These are phyloP conservation scores for Pluvianellus socialis DNA, from an alignment of 2,113 vertebrate genomes.

Conservation along the genomic window DNA sequence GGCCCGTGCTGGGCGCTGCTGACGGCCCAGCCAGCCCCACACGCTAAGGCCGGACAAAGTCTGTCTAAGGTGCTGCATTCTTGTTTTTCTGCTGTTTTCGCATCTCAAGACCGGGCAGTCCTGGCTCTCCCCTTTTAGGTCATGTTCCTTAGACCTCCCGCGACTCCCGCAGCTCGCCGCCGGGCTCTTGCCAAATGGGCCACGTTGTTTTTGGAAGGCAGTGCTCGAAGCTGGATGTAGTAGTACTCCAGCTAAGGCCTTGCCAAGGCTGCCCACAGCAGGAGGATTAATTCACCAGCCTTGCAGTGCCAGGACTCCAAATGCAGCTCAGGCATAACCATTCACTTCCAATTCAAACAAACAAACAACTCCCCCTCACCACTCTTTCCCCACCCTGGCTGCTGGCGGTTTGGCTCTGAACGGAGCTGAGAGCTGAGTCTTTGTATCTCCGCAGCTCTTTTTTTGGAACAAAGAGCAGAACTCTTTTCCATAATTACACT, in stretches of 20 bases:
- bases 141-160: not conserved
- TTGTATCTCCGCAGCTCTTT: not conserved
- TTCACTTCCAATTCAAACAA: conserved; percentile 28
- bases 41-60: not conserved
- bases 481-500: not conserved
- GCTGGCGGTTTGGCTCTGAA: not conserved
- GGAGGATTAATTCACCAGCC: conserved; percentile 32
- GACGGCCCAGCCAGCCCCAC: fast-evolving
- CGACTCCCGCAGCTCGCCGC: not conserved
- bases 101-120: not conserved
- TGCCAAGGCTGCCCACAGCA: conserved; percentile 46
- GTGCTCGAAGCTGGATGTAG: not conserved
- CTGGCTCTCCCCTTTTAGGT: not conserved
- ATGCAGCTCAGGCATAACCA: not conserved
- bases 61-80: not conserved
- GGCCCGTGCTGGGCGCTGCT: not conserved
- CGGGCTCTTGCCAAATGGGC: not conserved
- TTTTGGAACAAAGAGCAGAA: not conserved
- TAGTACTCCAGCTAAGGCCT: not conserved
- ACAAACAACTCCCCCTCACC: not conserved
- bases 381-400: not conserved
- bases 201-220: not conserved
- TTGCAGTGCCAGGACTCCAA: not conserved
- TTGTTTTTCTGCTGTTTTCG: not conserved
- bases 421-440: not conserved